A percentile compares a stretch with the other conserved stretches of the same genome.
phyloP scores from a whole-genome alignment of 2,113 vertebrate genomes.

The Amblyopsis rosae region DNA sequence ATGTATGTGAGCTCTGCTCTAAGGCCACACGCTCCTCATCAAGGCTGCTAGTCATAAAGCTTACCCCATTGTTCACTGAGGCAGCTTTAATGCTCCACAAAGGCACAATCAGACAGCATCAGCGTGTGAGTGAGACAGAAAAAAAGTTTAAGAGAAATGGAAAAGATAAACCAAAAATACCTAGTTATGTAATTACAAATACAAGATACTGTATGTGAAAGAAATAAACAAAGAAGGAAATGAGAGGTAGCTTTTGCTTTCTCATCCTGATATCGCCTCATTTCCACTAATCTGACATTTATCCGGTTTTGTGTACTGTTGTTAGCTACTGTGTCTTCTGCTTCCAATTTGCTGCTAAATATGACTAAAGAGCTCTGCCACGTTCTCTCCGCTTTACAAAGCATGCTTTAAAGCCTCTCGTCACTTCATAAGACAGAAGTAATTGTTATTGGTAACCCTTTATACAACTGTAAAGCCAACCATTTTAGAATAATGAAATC shows the following conservation, averaged over 20 bases:
- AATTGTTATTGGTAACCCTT: background rate
- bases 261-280: background rate
- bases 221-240: background rate
- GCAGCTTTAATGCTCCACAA: conserved; percentile 35
- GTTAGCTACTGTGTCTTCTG: background rate
- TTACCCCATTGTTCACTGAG: conserved; percentile 25
- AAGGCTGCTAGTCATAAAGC: conserved; percentile 4
- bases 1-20: conserved; percentile 24
- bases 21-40: conserved; percentile 34
- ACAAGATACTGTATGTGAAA: background rate
- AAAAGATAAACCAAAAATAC: background rate
- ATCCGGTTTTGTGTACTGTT: background rate
- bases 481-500: background rate
- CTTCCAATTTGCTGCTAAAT: background rate
- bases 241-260: background rate
- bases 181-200: background rate
- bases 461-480: background rate
- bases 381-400: background rate
- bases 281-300: background rate
- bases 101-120: conserved; percentile 35
- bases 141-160: background rate
- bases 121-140: background rate
- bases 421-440: background rate
- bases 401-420: background rate
- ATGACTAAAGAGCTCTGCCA: background rate